These are phyloP conservation scores for Sarcophaga rosellei DNA, from an alignment of 2,888 invertebrate species.

Conservation along the genomic window DNA sequence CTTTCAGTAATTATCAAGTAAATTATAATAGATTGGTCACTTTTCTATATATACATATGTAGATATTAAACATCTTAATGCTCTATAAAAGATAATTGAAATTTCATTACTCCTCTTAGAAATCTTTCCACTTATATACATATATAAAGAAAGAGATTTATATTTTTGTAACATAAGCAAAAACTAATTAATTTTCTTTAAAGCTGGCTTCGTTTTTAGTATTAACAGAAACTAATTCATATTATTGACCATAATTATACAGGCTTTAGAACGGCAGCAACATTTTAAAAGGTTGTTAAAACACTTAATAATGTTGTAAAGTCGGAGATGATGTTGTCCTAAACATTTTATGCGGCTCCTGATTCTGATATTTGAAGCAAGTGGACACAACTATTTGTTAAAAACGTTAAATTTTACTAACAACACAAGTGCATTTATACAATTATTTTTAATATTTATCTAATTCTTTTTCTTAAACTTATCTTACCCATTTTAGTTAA, in stretches of 20 bases:
- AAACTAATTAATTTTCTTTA: neutral
- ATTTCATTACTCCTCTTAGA: slow-evolving; percentile 27
- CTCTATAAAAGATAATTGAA: slow-evolving; percentile 41
- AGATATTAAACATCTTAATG: neutral
- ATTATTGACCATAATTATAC: neutral
- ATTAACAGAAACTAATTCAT: neutral
- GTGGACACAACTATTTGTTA: neutral
- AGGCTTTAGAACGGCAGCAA: slow-evolving; percentile 27
- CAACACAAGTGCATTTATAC: slow-evolving; percentile 12
- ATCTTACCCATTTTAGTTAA: slow-evolving; percentile 70
- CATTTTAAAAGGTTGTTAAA: slow-evolving; percentile 41
- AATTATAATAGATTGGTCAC: neutral
- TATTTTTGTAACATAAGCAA: slow-evolving; percentile 27
- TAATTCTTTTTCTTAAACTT: slow-evolving; percentile 25
- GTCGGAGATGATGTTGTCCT: slow-evolving; percentile 12
- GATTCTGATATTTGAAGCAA: neutral
- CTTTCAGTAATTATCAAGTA: too few species aligned
- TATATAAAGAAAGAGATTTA: slow-evolving; percentile 17
- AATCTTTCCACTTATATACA: neutral
- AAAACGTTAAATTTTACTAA: slow-evolving; percentile 17
- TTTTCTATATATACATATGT: neutral
- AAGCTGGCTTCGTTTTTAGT: slow-evolving; percentile 33
- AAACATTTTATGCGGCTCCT: slow-evolving; percentile 20
- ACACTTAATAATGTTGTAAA: slow-evolving; percentile 44
- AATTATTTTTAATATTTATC: slow-evolving; percentile 15